These are phyloP conservation scores for Monoplex corrugatus DNA, from an alignment of 2,888 invertebrate species.

Conservation along the genomic window DNA sequence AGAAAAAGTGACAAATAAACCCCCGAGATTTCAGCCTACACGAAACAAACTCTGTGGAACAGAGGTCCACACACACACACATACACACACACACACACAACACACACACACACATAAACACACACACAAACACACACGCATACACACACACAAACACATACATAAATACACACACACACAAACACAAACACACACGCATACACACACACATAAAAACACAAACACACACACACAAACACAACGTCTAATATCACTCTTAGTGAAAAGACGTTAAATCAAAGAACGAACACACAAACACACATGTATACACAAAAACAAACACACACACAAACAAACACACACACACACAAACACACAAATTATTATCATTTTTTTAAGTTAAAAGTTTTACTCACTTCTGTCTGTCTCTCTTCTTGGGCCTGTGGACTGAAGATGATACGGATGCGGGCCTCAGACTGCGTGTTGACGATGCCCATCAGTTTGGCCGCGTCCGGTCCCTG, in stretches of 20 bases:
- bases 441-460: constrained; percentile 67
- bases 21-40: no score
- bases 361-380: not conserved
- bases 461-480: constrained; percentile 71
- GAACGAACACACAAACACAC: constrained; percentile 18
- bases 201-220: no score
- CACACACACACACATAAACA: not conserved
- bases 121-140: not conserved
- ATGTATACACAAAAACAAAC: constrained; percentile 23
- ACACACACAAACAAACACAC: constrained; percentile 4
- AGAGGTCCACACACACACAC: not conserved
- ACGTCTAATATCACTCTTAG: no score
- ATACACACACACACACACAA: not conserved
- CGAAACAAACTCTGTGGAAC: no score
- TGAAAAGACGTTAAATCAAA: not conserved
- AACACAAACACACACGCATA: no score
- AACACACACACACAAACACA: constrained; percentile 11
- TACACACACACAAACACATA: not conserved
- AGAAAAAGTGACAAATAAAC: no score
- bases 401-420: constrained; percentile 38
- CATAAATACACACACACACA: no score
- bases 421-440: constrained; percentile 62
- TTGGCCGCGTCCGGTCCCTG: constrained; percentile 68
- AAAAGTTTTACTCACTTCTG: constrained; percentile 48
- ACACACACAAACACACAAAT: constrained; percentile 14